phyloP scores from a whole-genome alignment of 2,113 vertebrate species.

The Tragelaphus scriptus region DNA sequence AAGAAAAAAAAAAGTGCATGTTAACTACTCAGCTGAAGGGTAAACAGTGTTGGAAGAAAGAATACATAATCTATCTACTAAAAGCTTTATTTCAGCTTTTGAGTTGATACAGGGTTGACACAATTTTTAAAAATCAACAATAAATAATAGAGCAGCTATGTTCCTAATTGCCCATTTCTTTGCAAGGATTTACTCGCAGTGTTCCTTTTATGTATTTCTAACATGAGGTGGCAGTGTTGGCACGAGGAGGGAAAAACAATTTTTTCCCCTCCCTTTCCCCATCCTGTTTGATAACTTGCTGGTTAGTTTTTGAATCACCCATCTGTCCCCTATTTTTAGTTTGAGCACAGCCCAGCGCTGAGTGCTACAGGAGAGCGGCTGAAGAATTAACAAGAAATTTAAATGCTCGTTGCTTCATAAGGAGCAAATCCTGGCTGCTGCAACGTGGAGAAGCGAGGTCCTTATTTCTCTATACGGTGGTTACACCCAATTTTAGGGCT shows the following conservation, averaged over 20 bases:
- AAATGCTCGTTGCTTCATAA: not conserved
- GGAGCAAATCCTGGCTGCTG: not conserved
- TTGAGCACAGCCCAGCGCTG: not conserved
- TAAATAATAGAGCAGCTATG: not conserved
- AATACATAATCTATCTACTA: not conserved
- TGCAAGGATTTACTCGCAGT: not conserved
- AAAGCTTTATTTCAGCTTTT: not conserved
- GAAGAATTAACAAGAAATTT: not conserved
- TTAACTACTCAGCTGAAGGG: not conserved
- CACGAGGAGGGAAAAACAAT: not conserved
- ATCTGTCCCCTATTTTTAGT: not conserved
- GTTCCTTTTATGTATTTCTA: not conserved
- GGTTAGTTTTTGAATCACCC: not conserved
- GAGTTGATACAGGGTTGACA: not conserved
- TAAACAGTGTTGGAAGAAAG: not conserved
- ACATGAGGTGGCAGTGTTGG: slow-evolving; percentile 80
- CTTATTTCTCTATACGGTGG: not conserved
- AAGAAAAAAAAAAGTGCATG: not conserved
- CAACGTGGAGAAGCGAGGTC: not conserved
- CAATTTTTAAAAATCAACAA: not conserved
- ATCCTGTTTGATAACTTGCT: not conserved
- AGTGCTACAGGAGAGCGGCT: not conserved
- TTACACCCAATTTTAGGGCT: not conserved
- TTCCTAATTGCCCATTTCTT: not conserved
- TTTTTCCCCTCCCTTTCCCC: rapidly evolving